These are phyloP conservation scores for Drosophila arawakana DNA, from an alignment of 1,140 invertebrate genomes.

Conservation along the genomic window DNA sequence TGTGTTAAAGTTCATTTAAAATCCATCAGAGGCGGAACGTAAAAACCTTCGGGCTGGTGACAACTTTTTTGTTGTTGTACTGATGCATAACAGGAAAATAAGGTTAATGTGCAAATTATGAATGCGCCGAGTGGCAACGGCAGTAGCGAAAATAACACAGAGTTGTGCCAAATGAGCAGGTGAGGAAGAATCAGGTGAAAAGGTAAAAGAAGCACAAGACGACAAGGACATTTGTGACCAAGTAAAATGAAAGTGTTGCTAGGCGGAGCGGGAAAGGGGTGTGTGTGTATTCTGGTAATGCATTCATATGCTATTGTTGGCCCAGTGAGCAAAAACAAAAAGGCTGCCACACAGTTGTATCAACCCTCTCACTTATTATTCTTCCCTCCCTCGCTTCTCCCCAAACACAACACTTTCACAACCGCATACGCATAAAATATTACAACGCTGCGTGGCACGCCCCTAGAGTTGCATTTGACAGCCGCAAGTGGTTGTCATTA, in stretches of 20 bases:
- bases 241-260: conserved; percentile 64
- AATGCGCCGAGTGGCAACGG: conserved; percentile 43
- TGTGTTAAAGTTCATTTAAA: conserved; percentile 83
- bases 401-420: neutral
- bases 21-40: conserved; percentile 65
- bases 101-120: conserved; percentile 76
- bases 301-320: conserved; percentile 76
- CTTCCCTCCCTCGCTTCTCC: neutral
- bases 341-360: conserved; percentile 6
- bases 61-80: conserved; percentile 65
- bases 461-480: conserved; percentile 79
- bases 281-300: conserved; percentile 44
- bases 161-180: conserved; percentile 30
- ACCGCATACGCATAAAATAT: conserved; percentile 69
- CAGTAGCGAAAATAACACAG: conserved; percentile 24
- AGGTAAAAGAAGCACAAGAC: conserved; percentile 7
- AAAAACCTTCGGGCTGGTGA: conserved; percentile 59
- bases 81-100: conserved; percentile 76
- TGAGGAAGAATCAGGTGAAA: conserved; percentile 9
- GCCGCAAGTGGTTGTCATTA: conserved; percentile 81
- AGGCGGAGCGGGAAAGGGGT: conserved; percentile 17
- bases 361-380: neutral
- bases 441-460: conserved; percentile 64
- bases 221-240: conserved; percentile 48
- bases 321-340: conserved; percentile 47